Base-by-base conservation (phyloP, 2,797 vertebrate genomes). In the Netta rufina region DNA sequence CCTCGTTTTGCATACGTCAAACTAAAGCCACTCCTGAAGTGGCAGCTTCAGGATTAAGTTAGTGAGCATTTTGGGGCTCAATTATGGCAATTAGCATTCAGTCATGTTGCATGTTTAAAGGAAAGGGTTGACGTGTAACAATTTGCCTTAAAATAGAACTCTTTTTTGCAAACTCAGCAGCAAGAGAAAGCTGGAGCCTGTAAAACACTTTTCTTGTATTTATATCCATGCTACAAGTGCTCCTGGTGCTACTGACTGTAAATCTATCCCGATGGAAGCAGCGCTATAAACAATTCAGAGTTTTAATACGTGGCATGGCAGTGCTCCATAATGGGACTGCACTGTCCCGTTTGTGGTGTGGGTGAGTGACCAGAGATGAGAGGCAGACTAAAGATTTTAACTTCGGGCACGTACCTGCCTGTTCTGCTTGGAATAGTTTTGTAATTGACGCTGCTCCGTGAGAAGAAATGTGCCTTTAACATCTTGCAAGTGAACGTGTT, bases 11-110 rank as follows among this genome's bases (percentile, higher is more conserved):
- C 0, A 0, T 95, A 18, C 49, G 45, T 94, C 89, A 92, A 69
- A 70, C 49, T 83, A 49, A 90, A 93, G 12, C 30, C 14, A 5
- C 38, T 92, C 53, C 45, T 92, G 61, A 87, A 83, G 47, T 79
- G 93, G 79, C 93, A 91, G 92, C 64, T 89, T 90, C 36, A 70
- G 71, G 77, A 92, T 93, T 93, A 92, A 88, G n/a, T 71, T 51
- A 47, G 33, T 33, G 28, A 43, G 36, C 24, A 32, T 75, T 19
- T 91, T 90, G 38, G 25, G 43, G 45, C 62, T 92, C 90, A 89
- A 2, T 94, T 95, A 84, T 16, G 51, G 77, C 90, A 95, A 77
- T 94, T 93, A 90, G 25, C 67, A 57, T 90, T 95, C 87, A 36
- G 62, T 88, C n/a, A 7, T 87, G 66, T 11, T 94, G 53, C 47